A percentile compares a stretch with the other conserved stretches of the same genome.
phyloP scores from a whole-genome alignment of 1,140 invertebrate genomes.

The Agraylea sexmaculata region DNA sequence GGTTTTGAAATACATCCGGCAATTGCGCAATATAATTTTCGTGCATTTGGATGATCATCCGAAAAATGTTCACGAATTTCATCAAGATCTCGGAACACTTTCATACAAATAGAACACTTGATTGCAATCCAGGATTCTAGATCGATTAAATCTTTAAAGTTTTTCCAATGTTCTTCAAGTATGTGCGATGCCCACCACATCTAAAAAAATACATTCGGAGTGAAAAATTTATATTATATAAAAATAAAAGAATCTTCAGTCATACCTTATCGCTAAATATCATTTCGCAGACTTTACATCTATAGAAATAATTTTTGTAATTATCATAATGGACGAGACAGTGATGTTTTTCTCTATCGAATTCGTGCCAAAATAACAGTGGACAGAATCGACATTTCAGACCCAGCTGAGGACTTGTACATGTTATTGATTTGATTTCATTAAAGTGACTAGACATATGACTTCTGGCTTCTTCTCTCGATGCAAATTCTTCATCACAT shows the following conservation, averaged over 20 bases:
- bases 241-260: constrained; percentile 2
- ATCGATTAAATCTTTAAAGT: neutral
- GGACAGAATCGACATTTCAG: constrained; percentile 37
- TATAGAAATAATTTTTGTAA: constrained; percentile 33
- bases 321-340: constrained; percentile 28
- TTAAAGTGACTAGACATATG: constrained; percentile 34
- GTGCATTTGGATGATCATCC: constrained; percentile 28
- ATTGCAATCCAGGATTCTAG: constrained; percentile 13
- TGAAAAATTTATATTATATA: neutral
- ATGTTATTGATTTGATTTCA: constrained; percentile 30
- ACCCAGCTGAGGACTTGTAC: constrained; percentile 36
- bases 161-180: neutral
- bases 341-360: constrained; percentile 33
- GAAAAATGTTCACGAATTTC: constrained; percentile 32
- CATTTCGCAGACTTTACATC: constrained; percentile 29
- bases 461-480: constrained; percentile 26
- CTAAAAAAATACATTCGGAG: constrained; percentile 4
- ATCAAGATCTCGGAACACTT: constrained; percentile 24
- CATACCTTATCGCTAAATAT: constrained; percentile 37
- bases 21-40: constrained; percentile 32
- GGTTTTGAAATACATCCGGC: constrained; percentile 32
- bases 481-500: constrained; percentile 36
- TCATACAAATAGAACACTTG: constrained; percentile 31
- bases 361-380: constrained; percentile 37
- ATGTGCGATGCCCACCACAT: constrained; percentile 13